Evolutionary conservation across 2,113 vertebrate species (phyloP), one percentile per base, ranked within the genome.

Genomic region (Willisornis vidua): DNA sequence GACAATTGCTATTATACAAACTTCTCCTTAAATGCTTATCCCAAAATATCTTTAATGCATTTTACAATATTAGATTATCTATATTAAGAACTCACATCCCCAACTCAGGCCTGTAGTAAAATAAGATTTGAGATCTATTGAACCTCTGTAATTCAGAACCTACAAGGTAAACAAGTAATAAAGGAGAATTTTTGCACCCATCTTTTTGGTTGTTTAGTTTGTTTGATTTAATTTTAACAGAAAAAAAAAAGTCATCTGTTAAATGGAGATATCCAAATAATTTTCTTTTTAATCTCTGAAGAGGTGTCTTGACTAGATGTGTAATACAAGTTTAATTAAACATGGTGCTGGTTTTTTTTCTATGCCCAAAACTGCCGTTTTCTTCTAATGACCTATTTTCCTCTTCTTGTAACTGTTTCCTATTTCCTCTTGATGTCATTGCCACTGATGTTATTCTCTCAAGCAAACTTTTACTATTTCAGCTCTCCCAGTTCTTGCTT

Each of bases 401-500:
- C 63, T 82, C 13, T 93, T 94, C 62, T 91, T 45, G 33, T 45
- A 80, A 61, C 85, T 74, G 49, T 88, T 71, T 89, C 48, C 82
- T 31, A 52, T 66, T 88, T 95, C 52, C 79, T 94, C 39, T 84
- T 91, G 65, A 93, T 94, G 68, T 78, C 83, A 85, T 79, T 65
- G 63, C 45, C 41, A 84, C 79, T 86, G 63, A 77, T 65, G 79
- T 80, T 96, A 72, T 93, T 93, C 85, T 91, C 58, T 81, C 76
- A 88, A 86, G 45, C 57, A 93, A 77, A 94, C 52, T 91, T 91
- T 45, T 91, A 74, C 78, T 90, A 79, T 94, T 94, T 88, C 92
- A 87, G 63, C 22, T 95, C 61, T 90, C 65, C 37, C 72, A 72
- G 82, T 51, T 63, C 45, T 75, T 61, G 59, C 80, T 90, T 84